These are phyloP conservation scores for Blastobasis adustella DNA, from an alignment of 2,888 invertebrate genomes.

Conservation along the genomic window DNA sequence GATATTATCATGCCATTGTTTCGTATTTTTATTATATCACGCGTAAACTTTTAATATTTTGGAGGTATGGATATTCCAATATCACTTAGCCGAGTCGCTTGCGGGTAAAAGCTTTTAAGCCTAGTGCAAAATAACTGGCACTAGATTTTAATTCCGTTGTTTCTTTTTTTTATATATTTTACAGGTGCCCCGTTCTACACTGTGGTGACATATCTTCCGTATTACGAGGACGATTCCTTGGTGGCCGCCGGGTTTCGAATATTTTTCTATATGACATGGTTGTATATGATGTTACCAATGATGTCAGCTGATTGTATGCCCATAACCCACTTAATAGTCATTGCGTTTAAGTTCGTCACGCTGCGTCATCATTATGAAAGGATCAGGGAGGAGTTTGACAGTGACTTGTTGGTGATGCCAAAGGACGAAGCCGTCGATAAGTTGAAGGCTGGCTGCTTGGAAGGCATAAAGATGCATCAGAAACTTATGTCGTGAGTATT, in stretches of 20 bases:
- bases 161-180: slow-evolving; percentile 1
- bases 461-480: slow-evolving; percentile 55
- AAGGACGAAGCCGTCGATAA: slow-evolving; percentile 32
- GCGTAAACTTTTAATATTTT: no score
- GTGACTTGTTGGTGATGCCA: slow-evolving; percentile 24
- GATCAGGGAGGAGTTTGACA: slow-evolving; percentile 39
- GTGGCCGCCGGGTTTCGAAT: slow-evolving; percentile 39
- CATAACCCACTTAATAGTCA: slow-evolving; percentile 48
- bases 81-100: no score
- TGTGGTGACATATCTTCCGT: slow-evolving; percentile 56
- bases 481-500: slow-evolving; percentile 46
- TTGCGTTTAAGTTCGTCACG: slow-evolving; percentile 53
- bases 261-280: slow-evolving; percentile 56
- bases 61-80: no score
- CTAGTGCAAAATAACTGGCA: no score
- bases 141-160: no score
- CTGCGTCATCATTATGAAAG: slow-evolving; percentile 43
- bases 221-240: slow-evolving; percentile 41
- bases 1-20: no score
- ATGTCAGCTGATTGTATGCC: slow-evolving; percentile 62
- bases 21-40: no score
- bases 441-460: slow-evolving; percentile 40
- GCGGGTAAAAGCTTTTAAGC: no score
- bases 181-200: slow-evolving; percentile 57
- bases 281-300: slow-evolving; percentile 66